Percentiles rank a stretch among this genome's conserved stretches.
Evolutionary conservation across 1,140 invertebrate species (phyloP).

Genomic region (Drosophila lini): DNA sequence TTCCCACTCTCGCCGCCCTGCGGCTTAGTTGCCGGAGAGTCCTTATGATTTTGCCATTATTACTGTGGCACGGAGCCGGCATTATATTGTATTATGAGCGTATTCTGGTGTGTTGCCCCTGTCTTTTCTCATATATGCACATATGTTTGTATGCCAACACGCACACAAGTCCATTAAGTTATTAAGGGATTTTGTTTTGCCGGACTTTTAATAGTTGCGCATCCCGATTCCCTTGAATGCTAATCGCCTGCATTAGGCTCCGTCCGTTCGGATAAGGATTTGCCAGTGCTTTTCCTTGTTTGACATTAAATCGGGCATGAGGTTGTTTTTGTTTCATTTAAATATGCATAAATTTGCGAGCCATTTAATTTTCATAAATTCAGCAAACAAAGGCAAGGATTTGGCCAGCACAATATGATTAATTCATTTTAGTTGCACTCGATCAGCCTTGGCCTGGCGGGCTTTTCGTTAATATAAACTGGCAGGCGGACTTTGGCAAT

Average conservation of each 20-base stretch:
- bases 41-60: conserved; percentile 70
- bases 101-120: conserved; percentile 20
- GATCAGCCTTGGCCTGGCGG: conserved; percentile 4
- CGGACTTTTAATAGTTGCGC: conserved; percentile 58
- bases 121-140: neutral
- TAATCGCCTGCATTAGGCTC: conserved; percentile 56
- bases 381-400: conserved; percentile 25
- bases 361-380: conserved; percentile 58
- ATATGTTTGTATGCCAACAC: conserved; percentile 50
- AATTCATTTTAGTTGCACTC: conserved; percentile 23
- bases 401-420: conserved; percentile 18
- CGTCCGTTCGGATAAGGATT: conserved; percentile 32
- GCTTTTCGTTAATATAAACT: conserved; percentile 16
- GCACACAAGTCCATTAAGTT: conserved; percentile 79
- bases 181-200: conserved; percentile 77
- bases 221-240: conserved; percentile 38
- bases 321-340: conserved; percentile 67
- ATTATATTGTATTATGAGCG: conserved; percentile 57
- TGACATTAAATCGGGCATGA: conserved; percentile 57
- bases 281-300: conserved; percentile 39
- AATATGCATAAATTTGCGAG: conserved; percentile 70
- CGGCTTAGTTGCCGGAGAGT: conserved; percentile 23
- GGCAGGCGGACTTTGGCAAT: conserved; percentile 1
- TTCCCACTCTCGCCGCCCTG: neutral
- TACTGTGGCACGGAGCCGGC: conserved; percentile 49